Conservation (phyloP, 1,140 invertebrate genomes). For the Panulirus ornatus region DNA sequence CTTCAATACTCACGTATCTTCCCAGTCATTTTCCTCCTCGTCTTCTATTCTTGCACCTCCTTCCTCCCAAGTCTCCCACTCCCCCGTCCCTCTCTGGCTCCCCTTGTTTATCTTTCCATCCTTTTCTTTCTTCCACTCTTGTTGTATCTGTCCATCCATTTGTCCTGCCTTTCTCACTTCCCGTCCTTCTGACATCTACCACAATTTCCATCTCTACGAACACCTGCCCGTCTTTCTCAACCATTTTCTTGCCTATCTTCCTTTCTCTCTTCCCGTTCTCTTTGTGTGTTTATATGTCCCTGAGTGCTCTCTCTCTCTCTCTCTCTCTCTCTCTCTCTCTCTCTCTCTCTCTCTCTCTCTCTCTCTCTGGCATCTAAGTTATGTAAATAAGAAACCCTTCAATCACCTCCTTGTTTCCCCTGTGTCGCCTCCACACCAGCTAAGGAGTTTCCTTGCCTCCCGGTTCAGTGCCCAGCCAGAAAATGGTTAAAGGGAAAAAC, state of each 20-base stretch:
- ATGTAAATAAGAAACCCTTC: too few species aligned
- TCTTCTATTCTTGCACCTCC: slow-evolving; percentile 1
- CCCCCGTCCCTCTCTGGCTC: background rate
- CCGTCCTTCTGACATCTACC: too few species aligned
- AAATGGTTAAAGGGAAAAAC: too few species aligned
- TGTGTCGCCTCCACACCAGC: too few species aligned
- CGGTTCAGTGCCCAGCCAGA: too few species aligned
- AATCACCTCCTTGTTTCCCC: too few species aligned
- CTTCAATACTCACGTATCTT: background rate
- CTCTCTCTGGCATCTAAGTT: background rate
- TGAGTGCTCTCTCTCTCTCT: background rate
- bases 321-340: slow-evolving; percentile 11
- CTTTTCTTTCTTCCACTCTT: background rate
- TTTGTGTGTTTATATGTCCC: background rate
- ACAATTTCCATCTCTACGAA: too few species aligned
- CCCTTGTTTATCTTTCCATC: background rate
- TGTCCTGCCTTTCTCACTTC: background rate
- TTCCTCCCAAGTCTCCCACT: background rate
- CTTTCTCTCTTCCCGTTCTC: background rate
- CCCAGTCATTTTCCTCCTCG: slow-evolving; percentile 1
- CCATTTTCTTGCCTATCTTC: background rate
- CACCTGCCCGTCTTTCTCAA: slow-evolving; percentile 4
- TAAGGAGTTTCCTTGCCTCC: too few species aligned
- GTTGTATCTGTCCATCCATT: background rate
- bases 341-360: slow-evolving; percentile 7